Percentiles rank a stretch among this genome's conserved stretches.
These are phyloP conservation scores for Scaptomyza parva DNA, from an alignment of 2,888 invertebrate species.

Conservation along the genomic window DNA sequence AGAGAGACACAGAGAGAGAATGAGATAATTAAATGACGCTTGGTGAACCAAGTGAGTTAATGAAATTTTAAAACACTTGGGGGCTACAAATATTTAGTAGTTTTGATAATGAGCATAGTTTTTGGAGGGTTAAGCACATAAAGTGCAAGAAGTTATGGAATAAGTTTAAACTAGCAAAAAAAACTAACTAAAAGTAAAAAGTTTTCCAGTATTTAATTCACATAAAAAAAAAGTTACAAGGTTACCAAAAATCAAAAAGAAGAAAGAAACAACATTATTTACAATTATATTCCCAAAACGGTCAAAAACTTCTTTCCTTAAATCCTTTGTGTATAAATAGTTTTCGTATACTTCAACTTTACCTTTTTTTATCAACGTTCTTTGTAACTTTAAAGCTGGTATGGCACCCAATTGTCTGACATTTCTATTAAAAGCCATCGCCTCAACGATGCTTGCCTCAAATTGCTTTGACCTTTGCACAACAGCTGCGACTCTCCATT, in stretches of 20 bases:
- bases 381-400: conserved; percentile 43
- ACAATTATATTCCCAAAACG: neutral
- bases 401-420: conserved; percentile 65
- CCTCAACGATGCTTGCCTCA: conserved; percentile 57
- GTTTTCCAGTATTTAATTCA: neutral
- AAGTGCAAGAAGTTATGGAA: neutral
- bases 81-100: conserved; percentile 43
- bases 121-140: neutral
- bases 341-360: neutral
- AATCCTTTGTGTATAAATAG: neutral
- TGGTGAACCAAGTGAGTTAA: conserved; percentile 72
- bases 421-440: conserved; percentile 79
- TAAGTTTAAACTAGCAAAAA: neutral
- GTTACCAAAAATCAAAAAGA: neutral
- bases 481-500: conserved; percentile 72
- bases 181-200: neutral
- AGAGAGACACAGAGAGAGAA: neutral
- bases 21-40: conserved; percentile 80
- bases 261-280: neutral
- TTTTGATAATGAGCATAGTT: conserved; percentile 31
- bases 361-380: neutral
- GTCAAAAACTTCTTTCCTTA: neutral
- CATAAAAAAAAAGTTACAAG: neutral
- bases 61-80: conserved; percentile 73
- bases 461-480: conserved; percentile 82